Evolutionary conservation across 1,140 invertebrate species (phyloP), one percentile per base, ranked within the genome.

Genomic region (Drosophila navojoa): DNA sequence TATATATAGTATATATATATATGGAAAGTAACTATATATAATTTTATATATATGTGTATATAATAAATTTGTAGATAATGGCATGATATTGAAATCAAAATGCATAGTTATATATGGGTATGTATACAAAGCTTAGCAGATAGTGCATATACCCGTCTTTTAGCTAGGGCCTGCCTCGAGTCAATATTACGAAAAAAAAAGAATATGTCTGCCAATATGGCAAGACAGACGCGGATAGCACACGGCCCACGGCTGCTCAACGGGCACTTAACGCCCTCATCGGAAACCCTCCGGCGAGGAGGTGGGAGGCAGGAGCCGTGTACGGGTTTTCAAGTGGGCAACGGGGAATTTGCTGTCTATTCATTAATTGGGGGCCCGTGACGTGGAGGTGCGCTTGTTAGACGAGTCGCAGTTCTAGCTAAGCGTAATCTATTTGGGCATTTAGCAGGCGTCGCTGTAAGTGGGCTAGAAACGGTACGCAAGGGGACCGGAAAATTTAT

Each of bases 161-260:
- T n/a, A 10, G 10, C 25, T 10, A 69, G 71, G 19, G 64, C 42
- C 61, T 55, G 5, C 11, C 13, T 3, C 2, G 16, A 10, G 19
- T 45, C 15, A 19, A 10, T 54, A 35, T 16, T 10, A 5, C 1
- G 25, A 29, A 6, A 22, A 22, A 22, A 22, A 22, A 53, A 47
- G 19, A 53, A 54, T 13, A 72, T 68, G 63, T 54, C 55, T 25
- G 55, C 64, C 57, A 73, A 73, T 54, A 73, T 73, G 71, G 63
- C 64, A 69, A 49, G 54, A 25, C 13, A 32, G 9, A 40, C 35
- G 35, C 35, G 32, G 32, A 9, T 54, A 67, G 64, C 71, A 73
- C 71, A 73, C 71, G 71, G 61, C 61, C 52, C 61, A 38, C 35
- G 9, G 50, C 27, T 13, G 50, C 19, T 22, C 19, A 22, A 2